Base-by-base conservation (phyloP, 2,797 vertebrate genomes). In the Eremophila alpestris region DNA sequence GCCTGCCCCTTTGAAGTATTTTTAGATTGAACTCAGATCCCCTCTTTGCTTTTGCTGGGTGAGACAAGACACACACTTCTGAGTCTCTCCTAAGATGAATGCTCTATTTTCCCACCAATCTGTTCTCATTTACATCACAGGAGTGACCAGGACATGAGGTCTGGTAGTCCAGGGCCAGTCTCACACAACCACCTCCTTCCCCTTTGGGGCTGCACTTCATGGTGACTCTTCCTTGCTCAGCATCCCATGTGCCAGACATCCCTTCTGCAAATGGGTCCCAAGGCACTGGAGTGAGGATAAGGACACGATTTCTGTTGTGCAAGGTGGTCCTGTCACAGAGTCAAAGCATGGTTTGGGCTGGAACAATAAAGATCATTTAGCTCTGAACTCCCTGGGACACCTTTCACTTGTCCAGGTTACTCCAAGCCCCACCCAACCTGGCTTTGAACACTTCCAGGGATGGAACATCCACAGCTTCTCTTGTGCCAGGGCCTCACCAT, bases 1-100 rank as follows among this genome's bases (percentile, higher is more conserved):
- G 95, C 63, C 90, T 93, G 45, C 83, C 93, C 90, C 94, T 96
- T 95, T 96, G 94, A 96, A 94, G 93, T 96, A 96, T 96, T 96
- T 96, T 87, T 95, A 95, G 94, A 63, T 19, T 96, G 86, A 95
- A 95, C 94, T 93, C 88, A 88, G 77, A 93, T 94, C 63, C 59
- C 90, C 92, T 90, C 63, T 78, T 91, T 83, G 81, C 71, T 81
- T 95, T 82, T 85, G 38, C 64, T 87, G 85, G 63, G 59, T 78
- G 63, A 95, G 74, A 86, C 74, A 91, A 82, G 52, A 36, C 79
- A 71, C 9, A 19, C 4, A 65, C n/a, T 62, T 70, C 26, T 1
- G 3, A 69, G 18, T 58, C 4, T 58, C 40, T 83, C 34, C 68
- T 56, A 54, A 86, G 84, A 83, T 18, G 90, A 76, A 85, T 32